Conservation (phyloP, 2,113 vertebrate species). For the Syngnathus scovelli region DNA sequence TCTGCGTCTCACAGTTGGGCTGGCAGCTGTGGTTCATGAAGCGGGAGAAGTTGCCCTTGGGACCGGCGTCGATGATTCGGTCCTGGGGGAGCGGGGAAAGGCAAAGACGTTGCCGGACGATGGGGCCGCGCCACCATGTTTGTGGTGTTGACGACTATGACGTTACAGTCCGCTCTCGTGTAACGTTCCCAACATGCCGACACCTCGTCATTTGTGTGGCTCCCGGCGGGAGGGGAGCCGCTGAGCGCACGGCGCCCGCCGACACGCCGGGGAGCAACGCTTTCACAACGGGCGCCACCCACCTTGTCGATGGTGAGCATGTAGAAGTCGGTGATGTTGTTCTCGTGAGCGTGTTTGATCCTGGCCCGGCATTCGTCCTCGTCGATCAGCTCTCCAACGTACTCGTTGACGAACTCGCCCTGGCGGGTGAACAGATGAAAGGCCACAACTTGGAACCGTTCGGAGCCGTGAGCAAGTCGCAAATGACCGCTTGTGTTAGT, state of each 20-base stretch:
- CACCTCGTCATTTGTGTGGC: conserved; percentile 66
- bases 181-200: conserved; percentile 76
- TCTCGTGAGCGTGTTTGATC: conserved; percentile 89
- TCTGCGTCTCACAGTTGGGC: conserved; percentile 97
- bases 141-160: conserved; percentile 67
- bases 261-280: conserved; percentile 26
- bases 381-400: conserved; percentile 93
- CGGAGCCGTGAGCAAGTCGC: too few species aligned
- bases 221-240: conserved; percentile 41
- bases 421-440: conserved; percentile 41
- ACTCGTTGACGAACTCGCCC: conserved; percentile 98
- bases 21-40: conserved; percentile 99
- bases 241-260: conserved; percentile 17
- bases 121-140: background rate
- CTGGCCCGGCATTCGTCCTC: conserved; percentile 94
- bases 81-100: conserved; percentile 67
- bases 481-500: too few species aligned
- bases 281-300: background rate
- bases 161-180: conserved; percentile 37
- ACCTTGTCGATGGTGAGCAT: conserved; percentile 99
- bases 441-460: background rate
- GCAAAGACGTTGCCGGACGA: too few species aligned
- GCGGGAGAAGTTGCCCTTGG: conserved; percentile 95
- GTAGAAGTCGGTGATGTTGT: conserved; percentile 95
- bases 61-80: conserved; percentile 94